These are phyloP conservation scores for Pogonus chalceus DNA, from an alignment of 1,140 invertebrate species.

Conservation along the genomic window DNA sequence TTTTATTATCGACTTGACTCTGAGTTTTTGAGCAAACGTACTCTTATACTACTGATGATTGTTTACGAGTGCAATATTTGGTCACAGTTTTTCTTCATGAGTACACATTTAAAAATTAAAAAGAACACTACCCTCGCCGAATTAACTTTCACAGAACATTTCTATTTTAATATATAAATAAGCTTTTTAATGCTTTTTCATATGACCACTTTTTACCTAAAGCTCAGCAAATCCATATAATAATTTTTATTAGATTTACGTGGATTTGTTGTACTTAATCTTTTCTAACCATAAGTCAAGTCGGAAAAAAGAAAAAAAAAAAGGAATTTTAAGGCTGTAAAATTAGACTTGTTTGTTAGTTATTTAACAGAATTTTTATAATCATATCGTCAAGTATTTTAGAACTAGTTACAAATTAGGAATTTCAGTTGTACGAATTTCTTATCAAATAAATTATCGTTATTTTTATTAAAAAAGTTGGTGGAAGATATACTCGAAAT, in stretches of 20 bases:
- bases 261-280: no score
- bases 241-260: no score
- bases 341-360: slow-evolving; percentile 2
- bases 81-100: background rate
- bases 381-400: background rate
- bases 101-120: background rate
- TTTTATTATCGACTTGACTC: background rate
- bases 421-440: no score
- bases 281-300: background rate
- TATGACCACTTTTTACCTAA: no score
- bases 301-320: background rate
- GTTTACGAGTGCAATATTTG: background rate
- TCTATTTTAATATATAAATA: background rate
- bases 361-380: background rate
- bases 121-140: background rate
- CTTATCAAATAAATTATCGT: no score
- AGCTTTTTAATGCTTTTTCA: no score
- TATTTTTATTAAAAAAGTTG: no score
- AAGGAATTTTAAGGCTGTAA: background rate
- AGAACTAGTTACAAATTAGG: no score
- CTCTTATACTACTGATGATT: background rate
- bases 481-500: no score
- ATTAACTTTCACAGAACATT: background rate
- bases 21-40: background rate
- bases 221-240: no score